Evolutionary conservation across 1,140 invertebrate genomes (phyloP).

Genomic region (Medauroidea extradentata): DNA sequence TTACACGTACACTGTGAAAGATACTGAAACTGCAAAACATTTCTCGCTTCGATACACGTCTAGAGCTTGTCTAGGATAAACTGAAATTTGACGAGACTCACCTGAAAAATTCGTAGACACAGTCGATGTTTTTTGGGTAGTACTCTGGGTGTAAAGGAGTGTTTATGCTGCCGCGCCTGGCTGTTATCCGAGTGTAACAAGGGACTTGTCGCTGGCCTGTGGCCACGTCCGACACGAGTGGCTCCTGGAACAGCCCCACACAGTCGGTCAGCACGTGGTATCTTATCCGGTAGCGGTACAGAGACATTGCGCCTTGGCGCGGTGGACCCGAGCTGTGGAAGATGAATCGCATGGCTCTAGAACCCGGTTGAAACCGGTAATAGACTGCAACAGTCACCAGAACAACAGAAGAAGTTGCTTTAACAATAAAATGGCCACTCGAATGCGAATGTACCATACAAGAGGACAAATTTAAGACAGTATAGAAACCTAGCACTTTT

Average conservation of each 20-base stretch:
- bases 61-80: too few relatives aligned
- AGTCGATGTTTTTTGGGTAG: constrained; percentile 39
- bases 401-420: too few relatives aligned
- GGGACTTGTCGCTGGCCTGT: constrained; percentile 12
- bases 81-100: too few relatives aligned
- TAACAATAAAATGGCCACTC: background rate
- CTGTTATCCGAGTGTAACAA: constrained; percentile 38
- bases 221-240: constrained; percentile 33
- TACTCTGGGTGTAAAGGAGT: constrained; percentile 36
- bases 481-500: too few relatives aligned
- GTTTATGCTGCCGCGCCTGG: constrained; percentile 36
- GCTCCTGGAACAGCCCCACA: constrained; percentile 32
- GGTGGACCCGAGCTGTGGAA: constrained; percentile 30
- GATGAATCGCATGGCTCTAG: constrained; percentile 33
- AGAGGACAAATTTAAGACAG: too few relatives aligned
- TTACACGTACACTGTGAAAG: too few relatives aligned
- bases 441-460: too few relatives aligned
- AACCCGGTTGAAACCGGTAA: constrained; percentile 37
- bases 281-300: constrained; percentile 26
- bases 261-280: constrained; percentile 35
- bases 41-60: too few relatives aligned
- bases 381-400: constrained; percentile 27
- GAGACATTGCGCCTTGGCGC: constrained; percentile 3
- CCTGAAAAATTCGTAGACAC: constrained; percentile 41
- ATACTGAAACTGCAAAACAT: too few relatives aligned